Percentiles rank a stretch among this genome's conserved stretches.
These are phyloP conservation scores for Campaea margaritaria DNA, from an alignment of 2,888 invertebrate species.

Conservation along the genomic window DNA sequence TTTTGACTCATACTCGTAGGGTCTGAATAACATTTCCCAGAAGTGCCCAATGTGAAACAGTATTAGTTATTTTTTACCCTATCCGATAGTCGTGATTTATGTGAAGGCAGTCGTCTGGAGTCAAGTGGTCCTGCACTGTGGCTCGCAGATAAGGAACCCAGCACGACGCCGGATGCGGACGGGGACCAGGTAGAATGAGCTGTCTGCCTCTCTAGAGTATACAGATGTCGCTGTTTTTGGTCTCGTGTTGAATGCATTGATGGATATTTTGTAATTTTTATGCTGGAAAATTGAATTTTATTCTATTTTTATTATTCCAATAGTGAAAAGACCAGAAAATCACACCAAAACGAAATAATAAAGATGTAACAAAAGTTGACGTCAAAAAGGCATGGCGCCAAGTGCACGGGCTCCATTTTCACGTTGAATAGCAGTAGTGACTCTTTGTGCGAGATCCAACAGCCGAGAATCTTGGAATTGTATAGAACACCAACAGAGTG, in stretches of 20 bases:
- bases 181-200: constrained; percentile 19
- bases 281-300: too few species aligned
- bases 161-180: constrained; percentile 16
- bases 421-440: too few species aligned
- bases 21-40: constrained; percentile 28
- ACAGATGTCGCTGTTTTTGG: constrained; percentile 12
- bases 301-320: too few species aligned
- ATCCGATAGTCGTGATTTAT: constrained; percentile 26
- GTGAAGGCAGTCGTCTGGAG: constrained; percentile 12
- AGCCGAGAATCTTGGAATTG: too few species aligned
- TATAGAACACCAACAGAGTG: too few species aligned
- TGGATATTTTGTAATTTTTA: too few species aligned
- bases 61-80: constrained; percentile 29
- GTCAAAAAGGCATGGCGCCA: too few species aligned
- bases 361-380: too few species aligned
- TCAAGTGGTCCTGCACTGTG: constrained; percentile 21
- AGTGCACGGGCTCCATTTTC: too few species aligned
- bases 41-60: constrained; percentile 9
- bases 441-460: too few species aligned
- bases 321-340: too few species aligned
- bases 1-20: constrained; percentile 12
- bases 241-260: not conserved
- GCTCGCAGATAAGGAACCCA: constrained; percentile 14
- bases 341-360: too few species aligned
- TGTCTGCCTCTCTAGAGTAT: constrained; percentile 6